Evolutionary conservation across 2,113 vertebrate genomes (phyloP).

Genomic region (Fulmarus glacialis): DNA sequence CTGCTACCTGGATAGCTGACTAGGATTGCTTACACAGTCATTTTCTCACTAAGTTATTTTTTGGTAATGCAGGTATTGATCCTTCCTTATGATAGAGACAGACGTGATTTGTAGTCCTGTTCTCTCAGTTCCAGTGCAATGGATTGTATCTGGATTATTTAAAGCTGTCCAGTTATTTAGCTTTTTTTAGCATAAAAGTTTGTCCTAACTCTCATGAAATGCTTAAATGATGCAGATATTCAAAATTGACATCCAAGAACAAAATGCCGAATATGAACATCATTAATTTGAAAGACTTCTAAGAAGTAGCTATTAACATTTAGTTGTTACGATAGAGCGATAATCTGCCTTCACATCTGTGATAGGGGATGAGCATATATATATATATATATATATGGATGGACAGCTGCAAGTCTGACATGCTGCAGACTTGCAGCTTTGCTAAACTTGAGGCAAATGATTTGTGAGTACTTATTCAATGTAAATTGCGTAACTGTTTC

Average conservation of each 20-base stretch:
- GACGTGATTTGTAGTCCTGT: not conserved
- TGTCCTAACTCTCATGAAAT: not conserved
- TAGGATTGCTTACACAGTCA: not conserved
- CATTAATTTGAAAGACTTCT: not conserved
- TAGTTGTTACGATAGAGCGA: fast-evolving
- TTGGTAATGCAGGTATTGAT: not conserved
- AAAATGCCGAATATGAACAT: not conserved
- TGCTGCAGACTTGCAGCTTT: not conserved
- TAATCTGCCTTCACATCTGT: not conserved
- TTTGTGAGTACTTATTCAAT: not conserved
- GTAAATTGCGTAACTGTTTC: not conserved
- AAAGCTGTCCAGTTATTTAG: not conserved
- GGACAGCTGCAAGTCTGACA: not conserved
- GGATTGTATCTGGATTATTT: not conserved
- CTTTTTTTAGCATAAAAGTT: not conserved
- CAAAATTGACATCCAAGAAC: not conserved
- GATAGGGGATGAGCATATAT: not conserved
- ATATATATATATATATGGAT: fast-evolving
- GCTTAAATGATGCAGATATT: not conserved
- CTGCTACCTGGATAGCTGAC: not conserved
- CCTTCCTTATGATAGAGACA: not conserved
- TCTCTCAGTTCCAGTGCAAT: not conserved
- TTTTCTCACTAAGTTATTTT: not conserved
- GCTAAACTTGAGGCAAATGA: not conserved
- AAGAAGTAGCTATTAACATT: not conserved